Evolutionary conservation across 2,797 vertebrate species (phyloP).

Genomic region (Botia kubotai): DNA sequence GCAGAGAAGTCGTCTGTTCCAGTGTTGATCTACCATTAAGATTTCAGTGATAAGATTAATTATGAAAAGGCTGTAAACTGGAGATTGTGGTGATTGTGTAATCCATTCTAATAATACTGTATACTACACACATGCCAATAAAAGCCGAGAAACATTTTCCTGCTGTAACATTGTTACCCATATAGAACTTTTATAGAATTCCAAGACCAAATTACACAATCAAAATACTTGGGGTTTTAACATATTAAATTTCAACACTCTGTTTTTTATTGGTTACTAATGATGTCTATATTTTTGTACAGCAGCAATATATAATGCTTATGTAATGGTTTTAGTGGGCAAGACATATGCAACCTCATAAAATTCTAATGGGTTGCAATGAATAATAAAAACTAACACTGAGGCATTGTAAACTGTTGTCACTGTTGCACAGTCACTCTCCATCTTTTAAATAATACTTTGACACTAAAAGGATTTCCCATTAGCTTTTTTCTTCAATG

Average conservation of each 20-base stretch:
- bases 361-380: not conserved
- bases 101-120: not conserved
- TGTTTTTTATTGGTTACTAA: not conserved
- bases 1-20: not conserved
- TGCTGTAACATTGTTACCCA: not conserved
- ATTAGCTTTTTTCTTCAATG: constrained; percentile 20
- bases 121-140: not conserved
- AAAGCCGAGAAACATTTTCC: not conserved
- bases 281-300: not conserved
- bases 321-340: not conserved
- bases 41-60: not conserved
- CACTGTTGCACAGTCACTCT: not conserved
- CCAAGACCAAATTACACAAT: constrained; percentile 6
- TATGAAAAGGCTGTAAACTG: constrained; percentile 7
- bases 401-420: constrained; percentile 7
- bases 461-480: constrained; percentile 27
- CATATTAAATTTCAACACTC: not conserved
- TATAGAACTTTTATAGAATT: not conserved
- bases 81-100: not conserved
- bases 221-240: not conserved
- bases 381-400: not conserved
- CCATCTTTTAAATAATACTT: constrained; percentile 6
- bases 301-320: not conserved
- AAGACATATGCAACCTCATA: not conserved
- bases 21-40: not conserved